A percentile compares a stretch with the other conserved stretches of the same genome.
Evolutionary conservation across 2,888 invertebrate species (phyloP).

Genomic region (Lysandra coridon): DNA sequence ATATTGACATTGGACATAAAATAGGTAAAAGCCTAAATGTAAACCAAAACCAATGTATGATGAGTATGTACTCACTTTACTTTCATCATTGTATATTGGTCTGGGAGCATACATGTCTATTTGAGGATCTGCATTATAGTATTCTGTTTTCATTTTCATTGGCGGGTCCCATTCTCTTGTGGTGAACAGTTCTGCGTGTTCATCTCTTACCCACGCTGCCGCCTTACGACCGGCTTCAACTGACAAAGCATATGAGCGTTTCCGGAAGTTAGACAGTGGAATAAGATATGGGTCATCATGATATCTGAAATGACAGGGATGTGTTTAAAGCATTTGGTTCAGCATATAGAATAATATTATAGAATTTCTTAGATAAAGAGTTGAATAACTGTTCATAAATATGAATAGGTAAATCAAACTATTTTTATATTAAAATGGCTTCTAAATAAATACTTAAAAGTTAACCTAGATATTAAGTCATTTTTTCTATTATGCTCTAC

Average conservation of each 20-base stretch:
- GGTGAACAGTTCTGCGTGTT: conserved; percentile 86
- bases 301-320: conserved; percentile 70
- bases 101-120: conserved; percentile 86
- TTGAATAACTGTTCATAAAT: too few relatives aligned
- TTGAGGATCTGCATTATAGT: conserved; percentile 80
- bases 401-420: too few relatives aligned
- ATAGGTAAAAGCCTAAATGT: too few relatives aligned
- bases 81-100: conserved; percentile 85
- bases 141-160: conserved; percentile 70
- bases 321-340: too few relatives aligned
- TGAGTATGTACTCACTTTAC: conserved; percentile 68
- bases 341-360: too few relatives aligned
- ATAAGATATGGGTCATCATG: conserved; percentile 95
- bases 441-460: too few relatives aligned
- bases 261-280: conserved; percentile 84
- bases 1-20: too few relatives aligned
- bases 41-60: too few relatives aligned
- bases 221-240: conserved; percentile 93
- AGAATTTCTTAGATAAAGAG: too few relatives aligned
- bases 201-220: conserved; percentile 89
- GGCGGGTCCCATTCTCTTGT: conserved; percentile 83
- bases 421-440: too few relatives aligned
- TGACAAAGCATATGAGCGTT: conserved; percentile 88
- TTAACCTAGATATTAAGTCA: neutral
- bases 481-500: neutral